Percentiles rank a stretch among this genome's conserved stretches.
Evolutionary conservation across 2,113 vertebrate species (phyloP).

Genomic region (Sinocyclocheilus maitianheensis): DNA sequence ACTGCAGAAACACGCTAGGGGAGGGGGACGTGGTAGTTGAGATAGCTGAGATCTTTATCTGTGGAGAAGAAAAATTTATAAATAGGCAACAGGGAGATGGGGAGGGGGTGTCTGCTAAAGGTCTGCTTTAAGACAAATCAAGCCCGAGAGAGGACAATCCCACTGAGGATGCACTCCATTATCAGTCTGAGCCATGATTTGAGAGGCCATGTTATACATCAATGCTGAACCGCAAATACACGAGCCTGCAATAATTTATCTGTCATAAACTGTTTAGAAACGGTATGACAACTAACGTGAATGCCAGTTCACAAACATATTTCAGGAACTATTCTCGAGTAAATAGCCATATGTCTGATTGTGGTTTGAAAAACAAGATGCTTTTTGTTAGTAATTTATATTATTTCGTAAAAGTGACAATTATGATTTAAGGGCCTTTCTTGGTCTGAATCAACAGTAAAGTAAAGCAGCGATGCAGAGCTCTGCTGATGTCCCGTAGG

Average conservation of each 20-base stretch:
- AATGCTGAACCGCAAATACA: constrained; percentile 33
- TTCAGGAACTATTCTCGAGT: background rate
- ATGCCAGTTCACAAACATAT: constrained; percentile 24
- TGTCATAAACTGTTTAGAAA: constrained; percentile 40
- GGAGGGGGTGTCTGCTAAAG: constrained; percentile 36
- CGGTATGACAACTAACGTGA: constrained; percentile 24
- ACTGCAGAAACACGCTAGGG: constrained; percentile 84
- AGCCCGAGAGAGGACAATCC: constrained; percentile 32
- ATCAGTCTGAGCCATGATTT: constrained; percentile 28
- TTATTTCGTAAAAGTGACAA: constrained; percentile 16
- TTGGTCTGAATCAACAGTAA: constrained; percentile 8
- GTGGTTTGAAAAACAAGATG: background rate
- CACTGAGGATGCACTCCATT: constrained; percentile 26
- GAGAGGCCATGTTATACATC: constrained; percentile 41
- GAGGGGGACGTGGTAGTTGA: constrained; percentile 81
- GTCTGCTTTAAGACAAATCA: constrained; percentile 35
- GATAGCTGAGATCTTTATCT: constrained; percentile 85
- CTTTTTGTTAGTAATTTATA: constrained; percentile 37
- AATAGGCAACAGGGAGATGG: constrained; percentile 75
- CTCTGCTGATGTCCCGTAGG: constrained; percentile 54
- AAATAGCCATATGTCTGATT: background rate
- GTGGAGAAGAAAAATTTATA: constrained; percentile 81
- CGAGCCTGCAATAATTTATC: constrained; percentile 11
- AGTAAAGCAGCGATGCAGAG: constrained; percentile 25
- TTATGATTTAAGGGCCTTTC: constrained; percentile 23